Evolutionary conservation across 23 tunicate species (phyloP).

Genomic region (Ciona savignyi): DNA sequence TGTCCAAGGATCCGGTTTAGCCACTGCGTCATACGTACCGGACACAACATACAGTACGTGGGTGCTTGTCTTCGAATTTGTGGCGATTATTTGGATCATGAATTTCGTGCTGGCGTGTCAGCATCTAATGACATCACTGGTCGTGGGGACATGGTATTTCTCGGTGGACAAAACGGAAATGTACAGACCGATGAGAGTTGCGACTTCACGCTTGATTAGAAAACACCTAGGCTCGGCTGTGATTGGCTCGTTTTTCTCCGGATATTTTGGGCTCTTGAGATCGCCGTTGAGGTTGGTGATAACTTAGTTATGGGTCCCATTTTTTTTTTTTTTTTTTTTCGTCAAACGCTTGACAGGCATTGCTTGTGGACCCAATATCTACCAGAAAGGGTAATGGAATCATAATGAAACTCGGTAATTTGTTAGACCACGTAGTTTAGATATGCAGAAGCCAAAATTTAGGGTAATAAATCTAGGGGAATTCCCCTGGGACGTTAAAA

Average conservation of each 20-base stretch:
- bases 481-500: too few relatives aligned
- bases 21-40: slow-evolving; percentile 15
- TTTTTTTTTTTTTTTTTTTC: too few relatives aligned
- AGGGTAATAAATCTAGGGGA: too few relatives aligned
- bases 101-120: slow-evolving; percentile 64
- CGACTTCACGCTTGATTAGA: slow-evolving; percentile 41
- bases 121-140: slow-evolving; percentile 29
- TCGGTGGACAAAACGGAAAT: slow-evolving; percentile 36
- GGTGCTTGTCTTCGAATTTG: slow-evolving; percentile 50
- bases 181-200: slow-evolving; percentile 63
- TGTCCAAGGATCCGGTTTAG: slow-evolving; percentile 7
- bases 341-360: too few relatives aligned
- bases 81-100: slow-evolving; percentile 45
- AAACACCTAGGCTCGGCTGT: slow-evolving; percentile 74
- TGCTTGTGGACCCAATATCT: too few relatives aligned
- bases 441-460: too few relatives aligned
- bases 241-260: slow-evolving; percentile 52
- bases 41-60: slow-evolving; percentile 38
- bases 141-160: slow-evolving; percentile 67
- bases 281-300: slow-evolving; percentile 63
- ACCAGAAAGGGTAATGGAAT: too few relatives aligned
- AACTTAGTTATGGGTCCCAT: too few relatives aligned
- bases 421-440: too few relatives aligned
- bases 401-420: too few relatives aligned
- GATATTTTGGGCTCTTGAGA: slow-evolving; percentile 51